A percentile compares a stretch with the other conserved stretches of the same genome.
These are phyloP conservation scores for Arvicanthis niloticus DNA, from an alignment of 2,113 vertebrate species.

Conservation along the genomic window DNA sequence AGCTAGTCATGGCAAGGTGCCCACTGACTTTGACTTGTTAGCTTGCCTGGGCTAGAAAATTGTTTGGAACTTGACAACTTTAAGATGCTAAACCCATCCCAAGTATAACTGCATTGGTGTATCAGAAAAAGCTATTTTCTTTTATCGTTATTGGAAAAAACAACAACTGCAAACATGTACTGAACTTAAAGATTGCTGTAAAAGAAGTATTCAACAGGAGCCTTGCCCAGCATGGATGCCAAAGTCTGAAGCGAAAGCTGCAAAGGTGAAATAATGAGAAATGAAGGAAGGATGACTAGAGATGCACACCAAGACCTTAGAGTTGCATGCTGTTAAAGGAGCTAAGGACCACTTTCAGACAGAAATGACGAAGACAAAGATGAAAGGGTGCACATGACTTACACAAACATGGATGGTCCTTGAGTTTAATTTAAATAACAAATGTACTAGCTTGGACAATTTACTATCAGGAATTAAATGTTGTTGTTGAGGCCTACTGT, in stretches of 20 bases:
- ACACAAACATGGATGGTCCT: slow-evolving; percentile 33
- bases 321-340: not conserved
- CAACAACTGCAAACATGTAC: slow-evolving; percentile 19
- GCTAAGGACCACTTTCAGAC: not conserved
- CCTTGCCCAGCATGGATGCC: not conserved
- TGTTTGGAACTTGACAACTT: slow-evolving; percentile 53
- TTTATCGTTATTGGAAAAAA: slow-evolving; percentile 44
- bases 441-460: not conserved
- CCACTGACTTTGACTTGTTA: slow-evolving; percentile 29
- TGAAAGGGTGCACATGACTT: slow-evolving; percentile 17
- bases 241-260: not conserved
- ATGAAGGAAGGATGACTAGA: not conserved
- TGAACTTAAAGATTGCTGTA: slow-evolving; percentile 39
- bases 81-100: slow-evolving; percentile 33
- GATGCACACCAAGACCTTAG: not conserved
- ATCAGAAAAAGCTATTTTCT: slow-evolving; percentile 58
- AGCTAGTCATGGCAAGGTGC: slow-evolving; percentile 25
- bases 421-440: slow-evolving; percentile 40
- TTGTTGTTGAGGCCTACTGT: not conserved
- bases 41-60: slow-evolving; percentile 50
- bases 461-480: not conserved
- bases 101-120: slow-evolving; percentile 38
- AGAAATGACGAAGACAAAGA: slow-evolving; percentile 31
- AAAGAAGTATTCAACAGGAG: not conserved
- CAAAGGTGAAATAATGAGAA: slow-evolving; percentile 13